phyloP scores from a whole-genome alignment of 2,888 invertebrate genomes.

The Apamea anceps region DNA sequence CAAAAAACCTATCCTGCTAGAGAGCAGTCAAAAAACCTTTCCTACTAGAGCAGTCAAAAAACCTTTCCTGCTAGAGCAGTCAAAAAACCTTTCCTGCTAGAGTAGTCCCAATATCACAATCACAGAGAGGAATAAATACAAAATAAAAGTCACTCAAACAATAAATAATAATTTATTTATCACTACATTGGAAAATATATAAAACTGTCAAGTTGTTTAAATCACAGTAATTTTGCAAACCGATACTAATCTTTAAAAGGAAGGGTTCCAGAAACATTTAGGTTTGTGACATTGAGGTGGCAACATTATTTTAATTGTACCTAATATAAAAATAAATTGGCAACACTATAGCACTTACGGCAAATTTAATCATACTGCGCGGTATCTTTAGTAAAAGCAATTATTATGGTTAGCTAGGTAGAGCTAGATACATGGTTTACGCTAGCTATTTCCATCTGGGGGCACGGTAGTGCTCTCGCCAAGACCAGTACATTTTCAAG shows the following conservation, averaged over 20 bases:
- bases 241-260: slow-evolving; percentile 36
- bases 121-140: background rate
- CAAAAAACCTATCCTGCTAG: background rate
- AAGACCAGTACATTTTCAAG: background rate
- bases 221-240: slow-evolving; percentile 75
- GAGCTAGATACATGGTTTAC: background rate
- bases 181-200: slow-evolving; percentile 73
- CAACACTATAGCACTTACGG: background rate
- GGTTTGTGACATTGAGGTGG: slow-evolving; percentile 2
- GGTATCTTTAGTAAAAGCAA: background rate
- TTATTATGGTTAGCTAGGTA: background rate
- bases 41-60: background rate
- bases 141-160: slow-evolving; percentile 70
- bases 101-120: slow-evolving; percentile 3
- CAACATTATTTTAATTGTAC: slow-evolving; percentile 13
- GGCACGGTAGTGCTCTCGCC: background rate
- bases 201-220: slow-evolving; percentile 72
- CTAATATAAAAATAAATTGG: slow-evolving; percentile 17
- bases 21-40: slow-evolving; percentile 3
- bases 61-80: background rate
- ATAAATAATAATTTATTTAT: slow-evolving; percentile 76
- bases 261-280: slow-evolving; percentile 32
- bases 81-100: background rate
- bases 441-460: background rate
- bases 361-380: background rate